Conservation (phyloP, 2,888 invertebrate genomes). For the Embidobia sp. region DNA sequence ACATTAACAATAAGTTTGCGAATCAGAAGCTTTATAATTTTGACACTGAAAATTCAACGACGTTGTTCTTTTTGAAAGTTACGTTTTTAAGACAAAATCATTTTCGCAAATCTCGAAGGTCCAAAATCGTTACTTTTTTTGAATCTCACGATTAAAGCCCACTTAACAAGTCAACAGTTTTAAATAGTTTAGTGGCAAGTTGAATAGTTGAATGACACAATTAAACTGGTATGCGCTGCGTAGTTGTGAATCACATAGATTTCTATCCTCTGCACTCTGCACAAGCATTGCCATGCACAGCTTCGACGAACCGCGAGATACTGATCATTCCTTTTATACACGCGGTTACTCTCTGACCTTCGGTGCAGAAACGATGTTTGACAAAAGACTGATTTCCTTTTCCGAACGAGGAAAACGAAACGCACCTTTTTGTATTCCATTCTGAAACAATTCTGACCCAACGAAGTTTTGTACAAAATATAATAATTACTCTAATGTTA, state of each 20-base stretch:
- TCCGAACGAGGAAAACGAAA: constrained; percentile 25
- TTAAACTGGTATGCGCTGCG: constrained; percentile 63
- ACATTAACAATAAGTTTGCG: too few relatives aligned
- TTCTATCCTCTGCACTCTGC: constrained; percentile 63
- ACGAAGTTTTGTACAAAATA: constrained; percentile 7
- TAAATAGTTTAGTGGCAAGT: constrained; percentile 30
- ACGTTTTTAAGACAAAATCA: too few relatives aligned
- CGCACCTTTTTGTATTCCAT: constrained; percentile 5
- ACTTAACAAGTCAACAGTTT: constrained; percentile 30
- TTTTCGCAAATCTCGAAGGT: too few relatives aligned
- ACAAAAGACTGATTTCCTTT: constrained; percentile 61
- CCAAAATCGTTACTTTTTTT: too few relatives aligned
- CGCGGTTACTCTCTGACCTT: constrained; percentile 24
- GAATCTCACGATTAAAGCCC: background rate
- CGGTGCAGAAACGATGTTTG: constrained; percentile 14
- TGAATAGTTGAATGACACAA: constrained; percentile 36
- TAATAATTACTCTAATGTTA: background rate
- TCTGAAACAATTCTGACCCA: background rate
- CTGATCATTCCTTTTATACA: constrained; percentile 32
- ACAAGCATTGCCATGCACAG: constrained; percentile 68
- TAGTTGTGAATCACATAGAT: constrained; percentile 55
- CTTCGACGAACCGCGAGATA: constrained; percentile 60
- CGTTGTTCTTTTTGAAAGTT: too few relatives aligned
- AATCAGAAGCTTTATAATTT: too few relatives aligned
- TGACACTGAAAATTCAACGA: too few relatives aligned